Evolutionary conservation across 1,140 invertebrate genomes (phyloP).

Genomic region (Eumeta japonica): DNA sequence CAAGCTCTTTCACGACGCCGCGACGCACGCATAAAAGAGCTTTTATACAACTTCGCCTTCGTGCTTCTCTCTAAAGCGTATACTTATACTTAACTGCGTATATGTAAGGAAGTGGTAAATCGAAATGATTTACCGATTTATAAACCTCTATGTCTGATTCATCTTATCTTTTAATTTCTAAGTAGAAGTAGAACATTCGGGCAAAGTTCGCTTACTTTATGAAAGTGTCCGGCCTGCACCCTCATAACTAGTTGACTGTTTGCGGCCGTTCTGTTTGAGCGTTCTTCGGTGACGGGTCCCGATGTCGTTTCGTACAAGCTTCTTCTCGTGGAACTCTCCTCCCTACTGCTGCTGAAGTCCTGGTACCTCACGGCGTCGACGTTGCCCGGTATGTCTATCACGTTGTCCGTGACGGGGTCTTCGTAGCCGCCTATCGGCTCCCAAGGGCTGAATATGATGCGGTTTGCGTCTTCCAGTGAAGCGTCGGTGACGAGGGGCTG

Average conservation of each 20-base stretch:
- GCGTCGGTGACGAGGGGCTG: constrained; percentile 37
- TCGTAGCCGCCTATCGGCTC: constrained; percentile 45
- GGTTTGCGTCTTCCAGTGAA: constrained; percentile 49
- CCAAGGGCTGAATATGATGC: constrained; percentile 55
- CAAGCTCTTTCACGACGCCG: too few relatives aligned
- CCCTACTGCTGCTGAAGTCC: constrained; percentile 42
- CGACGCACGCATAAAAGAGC: too few relatives aligned
- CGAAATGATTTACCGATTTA: too few relatives aligned
- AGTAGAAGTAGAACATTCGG: too few relatives aligned
- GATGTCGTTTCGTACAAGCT: constrained; percentile 40
- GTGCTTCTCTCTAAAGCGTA: too few relatives aligned
- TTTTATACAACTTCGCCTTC: too few relatives aligned
- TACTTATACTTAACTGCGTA: too few relatives aligned
- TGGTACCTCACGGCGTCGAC: constrained; percentile 21
- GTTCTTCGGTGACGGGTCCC: constrained; percentile 43
- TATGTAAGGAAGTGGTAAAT: too few relatives aligned
- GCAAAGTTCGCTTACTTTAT: constrained; percentile 35
- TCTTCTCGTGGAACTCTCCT: constrained; percentile 24
- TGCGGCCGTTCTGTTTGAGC: constrained; percentile 49
- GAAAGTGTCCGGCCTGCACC: constrained; percentile 48
- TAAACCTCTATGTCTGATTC: too few relatives aligned
- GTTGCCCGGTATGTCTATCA: constrained; percentile 46
- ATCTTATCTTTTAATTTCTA: too few relatives aligned
- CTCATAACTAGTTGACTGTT: constrained; percentile 49
- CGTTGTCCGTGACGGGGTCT: constrained; percentile 38